These are phyloP conservation scores for Euleptes europaea DNA, from an alignment of 2,113 vertebrate genomes.

Conservation along the genomic window DNA sequence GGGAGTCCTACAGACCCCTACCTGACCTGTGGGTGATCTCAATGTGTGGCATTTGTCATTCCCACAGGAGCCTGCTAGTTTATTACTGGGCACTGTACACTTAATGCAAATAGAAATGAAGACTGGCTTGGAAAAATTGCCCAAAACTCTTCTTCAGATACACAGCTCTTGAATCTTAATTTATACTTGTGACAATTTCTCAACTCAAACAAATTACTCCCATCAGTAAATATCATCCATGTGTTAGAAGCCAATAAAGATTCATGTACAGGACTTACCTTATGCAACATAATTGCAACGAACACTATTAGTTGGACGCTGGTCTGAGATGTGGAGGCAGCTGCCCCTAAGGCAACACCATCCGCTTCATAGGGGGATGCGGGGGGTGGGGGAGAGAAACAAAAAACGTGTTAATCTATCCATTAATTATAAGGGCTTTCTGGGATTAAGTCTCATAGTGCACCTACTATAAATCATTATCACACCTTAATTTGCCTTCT, in stretches of 20 bases:
- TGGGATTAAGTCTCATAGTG: not conserved
- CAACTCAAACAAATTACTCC: not conserved
- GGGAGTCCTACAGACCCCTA: too few species aligned
- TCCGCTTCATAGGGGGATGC: constrained; percentile 80
- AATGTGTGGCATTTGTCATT: too few species aligned
- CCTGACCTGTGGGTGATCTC: too few species aligned
- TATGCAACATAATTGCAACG: constrained; percentile 98
- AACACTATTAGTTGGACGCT: constrained; percentile 98
- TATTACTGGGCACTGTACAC: too few species aligned
- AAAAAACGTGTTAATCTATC: constrained; percentile 14
- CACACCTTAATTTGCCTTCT: not conserved
- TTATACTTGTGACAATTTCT: not conserved
- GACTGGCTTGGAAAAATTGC: not conserved
- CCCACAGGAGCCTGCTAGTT: too few species aligned
- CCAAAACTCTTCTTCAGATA: not conserved
- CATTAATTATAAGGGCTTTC: constrained; percentile 1
- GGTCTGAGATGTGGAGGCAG: constrained; percentile 97
- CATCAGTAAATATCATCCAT: not conserved
- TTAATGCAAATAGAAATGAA: too few species aligned
- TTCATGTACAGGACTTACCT: constrained; percentile 78
- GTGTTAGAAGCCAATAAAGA: not conserved
- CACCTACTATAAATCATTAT: not conserved
- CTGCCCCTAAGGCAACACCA: constrained; percentile 95
- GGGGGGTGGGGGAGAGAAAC: not conserved
- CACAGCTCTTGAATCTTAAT: not conserved